phyloP scores from a whole-genome alignment of 2,797 vertebrate species.

The Orientallactaga sibirica region DNA sequence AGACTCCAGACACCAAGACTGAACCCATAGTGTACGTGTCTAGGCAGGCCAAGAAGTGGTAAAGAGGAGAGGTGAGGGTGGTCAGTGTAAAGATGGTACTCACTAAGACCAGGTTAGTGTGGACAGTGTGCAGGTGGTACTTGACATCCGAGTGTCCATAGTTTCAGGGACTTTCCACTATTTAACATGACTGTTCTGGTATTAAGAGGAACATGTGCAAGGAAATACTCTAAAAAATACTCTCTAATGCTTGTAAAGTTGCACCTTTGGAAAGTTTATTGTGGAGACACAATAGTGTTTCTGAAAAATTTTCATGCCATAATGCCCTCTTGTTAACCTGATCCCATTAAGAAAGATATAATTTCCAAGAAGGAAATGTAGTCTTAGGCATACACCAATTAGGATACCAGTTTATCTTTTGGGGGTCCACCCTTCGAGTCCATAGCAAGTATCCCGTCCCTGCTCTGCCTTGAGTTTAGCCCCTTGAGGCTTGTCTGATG shows the following conservation, averaged over 20 bases:
- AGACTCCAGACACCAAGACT: neutral
- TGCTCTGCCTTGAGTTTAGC: too few species aligned
- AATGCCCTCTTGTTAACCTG: neutral
- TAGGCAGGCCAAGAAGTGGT: neutral
- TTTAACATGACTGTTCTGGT: neutral
- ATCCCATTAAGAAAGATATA: too few species aligned
- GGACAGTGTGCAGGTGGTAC: neutral
- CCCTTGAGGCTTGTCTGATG: too few species aligned
- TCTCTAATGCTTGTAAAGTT: neutral
- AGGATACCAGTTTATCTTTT: neutral
- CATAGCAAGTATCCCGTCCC: neutral
- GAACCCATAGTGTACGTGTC: neutral
- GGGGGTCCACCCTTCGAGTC: neutral
- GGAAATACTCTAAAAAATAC: too few species aligned
- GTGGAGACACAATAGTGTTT: too few species aligned
- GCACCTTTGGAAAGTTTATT: neutral
- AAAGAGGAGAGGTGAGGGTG: neutral
- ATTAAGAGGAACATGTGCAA: neutral
- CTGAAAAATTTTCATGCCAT: too few species aligned
- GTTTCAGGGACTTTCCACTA: neutral
- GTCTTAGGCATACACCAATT: fast-evolving
- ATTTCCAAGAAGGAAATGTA: neutral
- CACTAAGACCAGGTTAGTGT: neutral
- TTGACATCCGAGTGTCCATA: too few species aligned
- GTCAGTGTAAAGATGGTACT: neutral